Percentiles rank a stretch among this genome's conserved stretches.
These are phyloP conservation scores for Semotilus atromaculatus DNA, from an alignment of 2,797 vertebrate species.

Conservation along the genomic window DNA sequence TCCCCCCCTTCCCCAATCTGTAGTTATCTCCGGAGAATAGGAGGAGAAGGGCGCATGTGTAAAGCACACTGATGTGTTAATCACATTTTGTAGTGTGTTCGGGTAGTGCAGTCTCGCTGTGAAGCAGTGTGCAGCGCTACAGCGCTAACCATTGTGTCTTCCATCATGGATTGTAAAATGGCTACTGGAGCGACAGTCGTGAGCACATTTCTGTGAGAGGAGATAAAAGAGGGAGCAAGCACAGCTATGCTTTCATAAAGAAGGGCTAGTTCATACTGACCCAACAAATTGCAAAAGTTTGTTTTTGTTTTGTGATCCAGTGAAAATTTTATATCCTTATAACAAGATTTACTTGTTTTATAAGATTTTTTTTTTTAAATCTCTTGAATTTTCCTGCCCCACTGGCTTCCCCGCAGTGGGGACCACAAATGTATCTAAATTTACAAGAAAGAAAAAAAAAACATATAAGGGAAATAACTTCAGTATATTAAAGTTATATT, in stretches of 20 bases:
- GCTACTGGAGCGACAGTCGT: conserved; percentile 39
- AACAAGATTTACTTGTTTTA: neutral
- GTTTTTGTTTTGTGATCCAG: neutral
- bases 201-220: neutral
- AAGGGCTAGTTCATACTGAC: neutral
- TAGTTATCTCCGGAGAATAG: conserved; percentile 31
- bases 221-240: neutral
- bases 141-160: conserved; percentile 33
- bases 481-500: neutral
- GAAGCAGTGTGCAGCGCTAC: conserved; percentile 27
- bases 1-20: conserved; percentile 5
- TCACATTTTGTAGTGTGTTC: conserved; percentile 45
- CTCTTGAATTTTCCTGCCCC: neutral
- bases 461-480: neutral
- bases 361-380: neutral
- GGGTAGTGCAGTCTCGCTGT: conserved; percentile 30
- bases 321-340: neutral
- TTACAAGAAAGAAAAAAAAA: neutral
- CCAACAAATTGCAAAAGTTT: neutral
- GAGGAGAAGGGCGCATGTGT: conserved; percentile 37
- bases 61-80: conserved; percentile 53
- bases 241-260: neutral
- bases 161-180: conserved; percentile 62
- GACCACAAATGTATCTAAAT: neutral
- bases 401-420: neutral